Conservation (phyloP, 2,888 invertebrate species). For the Amphipyra berbera region DNA sequence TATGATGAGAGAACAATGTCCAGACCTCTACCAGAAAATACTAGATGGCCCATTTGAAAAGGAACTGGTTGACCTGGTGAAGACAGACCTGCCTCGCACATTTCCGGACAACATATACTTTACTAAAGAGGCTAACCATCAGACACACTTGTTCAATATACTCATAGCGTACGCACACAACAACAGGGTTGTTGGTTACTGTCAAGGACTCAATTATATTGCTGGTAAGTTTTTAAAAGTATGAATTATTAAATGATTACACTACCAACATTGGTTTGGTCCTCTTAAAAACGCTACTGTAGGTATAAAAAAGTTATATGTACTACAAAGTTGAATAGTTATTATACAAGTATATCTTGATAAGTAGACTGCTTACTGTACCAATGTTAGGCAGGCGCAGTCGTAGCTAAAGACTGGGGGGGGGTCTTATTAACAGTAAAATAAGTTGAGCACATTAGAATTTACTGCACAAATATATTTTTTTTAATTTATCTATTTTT, state of each 20-base stretch:
- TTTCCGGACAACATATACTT: slow-evolving; percentile 99
- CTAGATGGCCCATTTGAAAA: slow-evolving; percentile 92
- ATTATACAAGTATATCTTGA: too few relatives aligned
- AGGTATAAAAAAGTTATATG: too few relatives aligned
- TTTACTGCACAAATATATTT: too few relatives aligned
- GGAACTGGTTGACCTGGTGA: slow-evolving; percentile 94
- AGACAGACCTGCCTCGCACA: slow-evolving; percentile 97
- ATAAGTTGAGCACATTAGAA: too few relatives aligned
- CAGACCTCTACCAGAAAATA: slow-evolving; percentile 92
- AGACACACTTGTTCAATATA: slow-evolving; percentile 95
- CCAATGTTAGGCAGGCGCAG: too few relatives aligned
- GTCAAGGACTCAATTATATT: slow-evolving; percentile 98
- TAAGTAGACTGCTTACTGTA: too few relatives aligned
- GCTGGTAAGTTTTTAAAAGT: slow-evolving; percentile 88
- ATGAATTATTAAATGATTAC: not conserved
- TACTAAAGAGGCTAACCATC: slow-evolving; percentile 93
- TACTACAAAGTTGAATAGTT: too few relatives aligned
- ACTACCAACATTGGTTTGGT: too few relatives aligned
- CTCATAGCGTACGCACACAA: slow-evolving; percentile 96
- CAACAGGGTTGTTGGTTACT: slow-evolving; percentile 96
- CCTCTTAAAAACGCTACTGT: too few relatives aligned
- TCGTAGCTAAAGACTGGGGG: too few relatives aligned
- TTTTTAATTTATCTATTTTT: too few relatives aligned
- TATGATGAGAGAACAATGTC: slow-evolving; percentile 90
- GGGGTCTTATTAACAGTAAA: too few relatives aligned